Percentiles rank a stretch among this genome's conserved stretches.
Evolutionary conservation across 2,113 vertebrate genomes (phyloP).

Genomic region (Stegastes partitus): DNA sequence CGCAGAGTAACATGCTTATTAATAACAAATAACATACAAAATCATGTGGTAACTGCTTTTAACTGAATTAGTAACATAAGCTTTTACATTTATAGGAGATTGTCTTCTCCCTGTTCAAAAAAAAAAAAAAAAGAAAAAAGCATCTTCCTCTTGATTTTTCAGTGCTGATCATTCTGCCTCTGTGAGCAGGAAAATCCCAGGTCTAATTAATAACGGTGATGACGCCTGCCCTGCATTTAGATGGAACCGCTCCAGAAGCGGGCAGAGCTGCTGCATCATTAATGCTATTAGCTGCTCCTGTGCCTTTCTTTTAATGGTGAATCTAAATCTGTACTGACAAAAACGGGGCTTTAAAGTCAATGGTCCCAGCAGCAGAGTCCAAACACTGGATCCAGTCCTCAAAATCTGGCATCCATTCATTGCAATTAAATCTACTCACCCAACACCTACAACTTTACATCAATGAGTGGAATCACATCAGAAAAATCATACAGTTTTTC

Average conservation of each 20-base stretch:
- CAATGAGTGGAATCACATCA: neutral
- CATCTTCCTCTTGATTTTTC: too few relatives aligned
- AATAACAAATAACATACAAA: neutral
- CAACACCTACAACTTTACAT: neutral
- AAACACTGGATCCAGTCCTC: constrained; percentile 1
- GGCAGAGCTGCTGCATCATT: neutral
- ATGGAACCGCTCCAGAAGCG: neutral
- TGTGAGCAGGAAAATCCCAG: neutral
- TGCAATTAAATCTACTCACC: neutral
- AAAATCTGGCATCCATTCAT: neutral
- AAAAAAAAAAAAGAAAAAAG: neutral
- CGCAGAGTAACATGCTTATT: neutral
- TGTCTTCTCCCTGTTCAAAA: too few relatives aligned
- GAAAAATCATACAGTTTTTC: neutral
- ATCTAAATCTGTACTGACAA: too few relatives aligned
- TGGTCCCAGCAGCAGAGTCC: neutral
- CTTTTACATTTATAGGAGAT: too few relatives aligned
- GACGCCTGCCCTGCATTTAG: neutral
- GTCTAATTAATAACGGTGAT: neutral
- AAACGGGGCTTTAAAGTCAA: neutral
- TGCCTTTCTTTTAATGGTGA: neutral
- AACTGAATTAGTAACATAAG: too few relatives aligned
- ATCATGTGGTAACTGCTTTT: too few relatives aligned
- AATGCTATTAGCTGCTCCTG: constrained; percentile 4
- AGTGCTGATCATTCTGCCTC: too few relatives aligned